Evolutionary conservation across 92 coral and sea anemone genomes (phyloP).

Genomic region (Bergia sp.): DNA sequence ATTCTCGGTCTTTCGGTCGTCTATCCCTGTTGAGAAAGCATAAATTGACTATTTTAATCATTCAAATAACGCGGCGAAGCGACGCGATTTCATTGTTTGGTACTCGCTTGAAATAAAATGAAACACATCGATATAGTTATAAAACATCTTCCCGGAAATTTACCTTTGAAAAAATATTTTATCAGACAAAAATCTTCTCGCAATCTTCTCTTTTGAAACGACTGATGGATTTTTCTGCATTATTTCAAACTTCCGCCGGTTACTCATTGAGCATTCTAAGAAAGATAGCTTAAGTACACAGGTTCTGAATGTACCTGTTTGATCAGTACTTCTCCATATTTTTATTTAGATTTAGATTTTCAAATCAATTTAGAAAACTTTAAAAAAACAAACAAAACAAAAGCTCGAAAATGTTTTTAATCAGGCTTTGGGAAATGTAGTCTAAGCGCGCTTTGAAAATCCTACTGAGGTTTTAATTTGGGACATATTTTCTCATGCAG

Average conservation of each 20-base stretch:
- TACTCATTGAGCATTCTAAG: neutral
- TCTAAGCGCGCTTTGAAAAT: neutral
- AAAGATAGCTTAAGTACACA: slow-evolving; percentile 8
- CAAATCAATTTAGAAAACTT: neutral
- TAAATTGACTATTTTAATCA: neutral
- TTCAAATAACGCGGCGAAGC: slow-evolving; percentile 1
- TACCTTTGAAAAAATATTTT: neutral
- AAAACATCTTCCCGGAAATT: neutral
- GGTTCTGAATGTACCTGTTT: neutral
- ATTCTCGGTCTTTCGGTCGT: neutral
- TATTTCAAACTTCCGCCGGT: slow-evolving; percentile 5
- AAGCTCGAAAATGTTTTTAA: neutral
- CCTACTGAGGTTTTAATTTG: slow-evolving; percentile 20
- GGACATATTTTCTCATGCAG: neutral
- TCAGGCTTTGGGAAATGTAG: neutral
- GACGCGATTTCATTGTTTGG: neutral
- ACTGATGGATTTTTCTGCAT: neutral
- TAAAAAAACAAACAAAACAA: neutral
- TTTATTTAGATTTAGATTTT: neutral
- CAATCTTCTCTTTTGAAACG: neutral
- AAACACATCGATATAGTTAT: neutral
- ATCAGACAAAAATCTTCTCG: slow-evolving; percentile 6
- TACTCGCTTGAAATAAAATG: neutral
- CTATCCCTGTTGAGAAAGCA: neutral
- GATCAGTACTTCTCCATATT: neutral